Base-by-base conservation (phyloP, 2,797 vertebrate genomes). In the Orientallactaga sibirica region DNA sequence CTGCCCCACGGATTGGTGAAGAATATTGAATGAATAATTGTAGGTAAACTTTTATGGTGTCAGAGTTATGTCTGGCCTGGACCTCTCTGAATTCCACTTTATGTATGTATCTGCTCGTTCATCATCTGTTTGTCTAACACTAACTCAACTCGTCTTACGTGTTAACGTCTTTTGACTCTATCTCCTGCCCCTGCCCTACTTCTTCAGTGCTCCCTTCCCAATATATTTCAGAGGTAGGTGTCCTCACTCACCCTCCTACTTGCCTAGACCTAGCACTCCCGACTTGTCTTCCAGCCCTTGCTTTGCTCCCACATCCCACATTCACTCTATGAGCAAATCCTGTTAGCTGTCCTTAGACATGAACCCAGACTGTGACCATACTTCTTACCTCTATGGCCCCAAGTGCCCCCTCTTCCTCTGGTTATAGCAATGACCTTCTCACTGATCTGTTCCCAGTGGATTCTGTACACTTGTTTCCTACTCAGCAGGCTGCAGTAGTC, bases 181-280 rank as follows among this genome's bases (percentile, higher is more conserved):
- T 33, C 75, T 89, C 84, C 33, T 83, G 62, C 33, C 19, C 18
- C 33, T 19, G 4, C 20, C 12, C 61, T 62, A 27, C 29, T 88
- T n/a, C 9, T 25, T 12, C 24, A 25, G 7, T 62, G 25, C 68
- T 74, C 24, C 62, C 68, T 58, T 58, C 55, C 55, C 55, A 58
- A 58, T 14, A 16, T 48, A 25, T 64, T 83, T 88, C 62, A 91
- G 78, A 94, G 95, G 41, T 10, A 91, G 81, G n/a, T 52, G 67
- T 22, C 24, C 14, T 27, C 12, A 43, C 14, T 27, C 12, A 55
- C 61, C 33, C 48, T 84, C 81, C 33, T 25, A 20, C 5, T 25
- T 75, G 22, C 68, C 93, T 12, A 85, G 27, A 92, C n/a, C 29
- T 14, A 61, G 55, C n/a, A 74, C 6, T 41, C 4, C 64, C 33